These are phyloP conservation scores for Encarsia formosa DNA, from an alignment of 2,888 invertebrate species.

Conservation along the genomic window DNA sequence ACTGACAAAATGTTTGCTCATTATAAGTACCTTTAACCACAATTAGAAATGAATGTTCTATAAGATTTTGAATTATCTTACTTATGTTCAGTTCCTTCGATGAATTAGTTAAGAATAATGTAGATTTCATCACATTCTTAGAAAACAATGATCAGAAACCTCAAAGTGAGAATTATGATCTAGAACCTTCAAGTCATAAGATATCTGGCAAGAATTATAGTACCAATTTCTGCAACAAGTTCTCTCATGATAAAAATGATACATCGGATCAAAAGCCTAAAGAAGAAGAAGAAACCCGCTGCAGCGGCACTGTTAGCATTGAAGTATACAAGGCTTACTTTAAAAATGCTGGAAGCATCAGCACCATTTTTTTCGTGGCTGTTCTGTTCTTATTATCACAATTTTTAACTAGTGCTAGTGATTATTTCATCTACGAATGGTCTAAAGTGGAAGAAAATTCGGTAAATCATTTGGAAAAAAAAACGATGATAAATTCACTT, in stretches of 20 bases:
- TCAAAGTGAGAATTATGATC: constrained; percentile 35
- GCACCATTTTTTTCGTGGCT: constrained; percentile 59
- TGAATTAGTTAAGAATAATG: constrained; percentile 66
- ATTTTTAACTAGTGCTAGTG: constrained; percentile 67
- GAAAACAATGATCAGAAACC: constrained; percentile 38
- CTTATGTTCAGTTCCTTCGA: constrained; percentile 58
- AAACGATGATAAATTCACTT: not conserved
- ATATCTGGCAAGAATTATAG: constrained; percentile 45
- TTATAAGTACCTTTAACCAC: too few species aligned
- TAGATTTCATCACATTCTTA: constrained; percentile 74
- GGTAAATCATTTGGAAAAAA: not conserved
- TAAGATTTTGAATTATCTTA: not conserved
- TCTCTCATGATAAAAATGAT: constrained; percentile 38
- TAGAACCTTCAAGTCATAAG: constrained; percentile 36
- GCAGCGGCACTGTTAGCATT: constrained; percentile 61
- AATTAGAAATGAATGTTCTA: too few species aligned
- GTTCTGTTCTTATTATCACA: constrained; percentile 66
- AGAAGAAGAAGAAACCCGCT: constrained; percentile 40
- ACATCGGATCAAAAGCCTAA: constrained; percentile 15
- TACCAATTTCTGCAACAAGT: constrained; percentile 40
- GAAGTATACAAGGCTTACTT: constrained; percentile 67
- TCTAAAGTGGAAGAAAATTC: constrained; percentile 41
- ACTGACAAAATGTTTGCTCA: too few species aligned
- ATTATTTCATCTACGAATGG: constrained; percentile 78
- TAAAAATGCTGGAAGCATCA: constrained; percentile 65